Conservation (phyloP, 1,140 invertebrate genomes). For the Archegozetes longisetosus region DNA sequence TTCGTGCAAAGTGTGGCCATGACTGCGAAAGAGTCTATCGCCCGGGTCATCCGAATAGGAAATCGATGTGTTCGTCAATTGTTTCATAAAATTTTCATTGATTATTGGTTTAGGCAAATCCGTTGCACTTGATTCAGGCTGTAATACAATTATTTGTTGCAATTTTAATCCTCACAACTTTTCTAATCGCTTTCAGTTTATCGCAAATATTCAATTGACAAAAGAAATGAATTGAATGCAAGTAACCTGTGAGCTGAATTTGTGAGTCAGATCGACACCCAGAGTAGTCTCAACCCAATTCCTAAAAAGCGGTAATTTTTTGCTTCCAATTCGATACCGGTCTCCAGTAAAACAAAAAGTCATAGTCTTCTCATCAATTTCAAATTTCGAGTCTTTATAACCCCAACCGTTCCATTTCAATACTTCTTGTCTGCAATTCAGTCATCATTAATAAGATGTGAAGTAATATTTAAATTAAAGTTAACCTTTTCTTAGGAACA, state of each 20-base stretch:
- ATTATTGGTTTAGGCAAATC: conserved; percentile 29
- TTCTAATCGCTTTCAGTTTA: no score
- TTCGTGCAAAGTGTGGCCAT: conserved; percentile 86
- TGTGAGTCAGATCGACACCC: conserved; percentile 39
- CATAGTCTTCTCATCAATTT: conserved; percentile 37
- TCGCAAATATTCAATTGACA: no score
- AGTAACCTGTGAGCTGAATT: conserved; percentile 25
- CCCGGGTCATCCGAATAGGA: conserved; percentile 55
- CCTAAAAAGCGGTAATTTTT: conserved; percentile 55
- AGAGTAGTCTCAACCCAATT: conserved; percentile 61
- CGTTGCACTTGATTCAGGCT: conserved; percentile 29
- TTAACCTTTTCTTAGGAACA: background rate
- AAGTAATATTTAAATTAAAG: background rate
- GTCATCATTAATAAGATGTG: background rate
- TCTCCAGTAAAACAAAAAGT: conserved; percentile 54
- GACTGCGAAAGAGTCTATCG: conserved; percentile 73
- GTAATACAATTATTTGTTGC: conserved; percentile 14
- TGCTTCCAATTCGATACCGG: conserved; percentile 65
- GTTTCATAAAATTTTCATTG: conserved; percentile 41
- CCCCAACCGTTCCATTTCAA: conserved; percentile 99
- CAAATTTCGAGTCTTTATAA: conserved; percentile 77
- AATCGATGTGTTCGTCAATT: conserved; percentile 43
- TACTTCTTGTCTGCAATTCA: conserved; percentile 46
- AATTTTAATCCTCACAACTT: background rate
- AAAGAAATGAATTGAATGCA: no score